These are phyloP conservation scores for Seriola rivoliana DNA, from an alignment of 2,113 vertebrate genomes.

Conservation along the genomic window DNA sequence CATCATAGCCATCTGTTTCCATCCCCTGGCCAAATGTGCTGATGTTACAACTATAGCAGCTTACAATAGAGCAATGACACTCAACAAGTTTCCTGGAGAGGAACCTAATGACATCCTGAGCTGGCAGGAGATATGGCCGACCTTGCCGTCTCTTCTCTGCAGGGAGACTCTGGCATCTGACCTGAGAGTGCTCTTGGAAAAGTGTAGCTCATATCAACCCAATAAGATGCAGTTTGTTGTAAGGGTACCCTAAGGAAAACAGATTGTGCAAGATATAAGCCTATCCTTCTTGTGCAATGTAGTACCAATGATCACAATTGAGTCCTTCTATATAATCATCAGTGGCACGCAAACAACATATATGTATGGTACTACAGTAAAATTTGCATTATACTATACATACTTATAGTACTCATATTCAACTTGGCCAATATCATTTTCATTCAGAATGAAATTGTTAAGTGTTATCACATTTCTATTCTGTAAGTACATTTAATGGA, in stretches of 20 bases:
- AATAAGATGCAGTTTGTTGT: neutral
- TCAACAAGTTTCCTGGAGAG: conserved; percentile 59
- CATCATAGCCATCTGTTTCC: conserved; percentile 69
- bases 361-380: too few species aligned
- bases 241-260: neutral
- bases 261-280: neutral
- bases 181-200: neutral
- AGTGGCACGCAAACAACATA: too few species aligned
- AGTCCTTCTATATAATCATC: too few species aligned
- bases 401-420: too few species aligned
- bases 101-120: conserved; percentile 47
- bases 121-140: conserved; percentile 36
- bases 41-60: conserved; percentile 67
- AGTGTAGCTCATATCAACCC: neutral
- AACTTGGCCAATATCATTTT: too few species aligned
- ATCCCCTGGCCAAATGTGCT: conserved; percentile 64
- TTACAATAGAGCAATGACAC: conserved; percentile 57
- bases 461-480: too few species aligned
- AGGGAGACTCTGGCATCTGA: conserved; percentile 18
- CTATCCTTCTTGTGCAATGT: too few species aligned
- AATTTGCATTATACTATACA: too few species aligned
- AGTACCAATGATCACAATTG: too few species aligned
- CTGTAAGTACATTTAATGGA: too few species aligned
- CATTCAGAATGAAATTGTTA: too few species aligned
- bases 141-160: conserved; percentile 18